phyloP scores from a whole-genome alignment of 2,113 vertebrate species.

The Ploceus nigricollis region DNA sequence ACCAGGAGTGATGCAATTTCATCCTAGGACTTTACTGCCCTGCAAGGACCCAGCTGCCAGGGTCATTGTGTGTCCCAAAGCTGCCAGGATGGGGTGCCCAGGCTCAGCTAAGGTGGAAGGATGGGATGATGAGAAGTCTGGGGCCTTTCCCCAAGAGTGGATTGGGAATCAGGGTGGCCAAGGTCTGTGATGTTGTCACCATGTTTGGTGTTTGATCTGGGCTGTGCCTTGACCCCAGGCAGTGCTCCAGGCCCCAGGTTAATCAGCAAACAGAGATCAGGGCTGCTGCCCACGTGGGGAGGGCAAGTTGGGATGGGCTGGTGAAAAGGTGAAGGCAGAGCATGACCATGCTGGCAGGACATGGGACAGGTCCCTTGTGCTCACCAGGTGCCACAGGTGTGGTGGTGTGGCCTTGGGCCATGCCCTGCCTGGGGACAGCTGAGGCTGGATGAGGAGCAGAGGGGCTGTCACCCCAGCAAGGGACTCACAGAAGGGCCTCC shows the following conservation, averaged over 20 bases:
- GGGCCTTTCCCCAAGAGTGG: not conserved
- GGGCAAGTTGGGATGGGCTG: rapidly evolving
- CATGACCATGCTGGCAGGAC: rapidly evolving
- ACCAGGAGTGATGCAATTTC: not conserved
- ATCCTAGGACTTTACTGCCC: not conserved
- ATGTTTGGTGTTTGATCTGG: no score
- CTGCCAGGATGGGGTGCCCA: not conserved
- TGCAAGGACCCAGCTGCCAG: not conserved
- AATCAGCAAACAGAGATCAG: not conserved
- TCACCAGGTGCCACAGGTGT: rapidly evolving
- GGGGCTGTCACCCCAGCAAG: not conserved
- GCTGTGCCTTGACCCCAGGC: not conserved
- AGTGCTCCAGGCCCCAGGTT: not conserved
- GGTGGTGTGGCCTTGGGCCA: rapidly evolving
- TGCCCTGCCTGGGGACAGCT: not conserved
- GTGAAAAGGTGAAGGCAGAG: not conserved
- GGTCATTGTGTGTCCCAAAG: rapidly evolving
- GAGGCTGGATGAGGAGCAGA: not conserved
- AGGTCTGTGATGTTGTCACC: not conserved
- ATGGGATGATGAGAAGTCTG: rapidly evolving
- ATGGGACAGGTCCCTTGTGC: rapidly evolving
- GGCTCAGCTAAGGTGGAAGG: rapidly evolving
- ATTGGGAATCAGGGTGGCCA: not conserved
- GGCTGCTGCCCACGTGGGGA: rapidly evolving
- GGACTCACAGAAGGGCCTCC: not conserved